Conservation (phyloP, 2,113 vertebrate species). For the Galeopterus variegatus region DNA sequence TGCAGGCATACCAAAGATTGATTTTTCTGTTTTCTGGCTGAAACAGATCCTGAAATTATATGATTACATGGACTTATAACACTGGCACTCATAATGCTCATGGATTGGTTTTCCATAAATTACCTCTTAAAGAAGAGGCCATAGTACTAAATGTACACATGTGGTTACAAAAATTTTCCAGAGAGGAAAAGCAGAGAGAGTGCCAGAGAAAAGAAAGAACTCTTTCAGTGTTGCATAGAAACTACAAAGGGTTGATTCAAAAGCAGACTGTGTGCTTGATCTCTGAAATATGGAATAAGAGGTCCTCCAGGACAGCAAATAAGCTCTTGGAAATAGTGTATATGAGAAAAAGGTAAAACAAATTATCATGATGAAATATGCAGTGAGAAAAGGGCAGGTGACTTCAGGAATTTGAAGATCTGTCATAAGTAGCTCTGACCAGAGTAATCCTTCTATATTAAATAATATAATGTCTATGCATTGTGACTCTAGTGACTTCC, state of each 20-base stretch:
- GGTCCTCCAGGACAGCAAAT: not conserved
- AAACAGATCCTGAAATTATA: constrained; percentile 70
- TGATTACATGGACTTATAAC: constrained; percentile 68
- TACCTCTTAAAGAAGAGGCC: constrained; percentile 79
- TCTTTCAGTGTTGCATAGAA: constrained; percentile 61
- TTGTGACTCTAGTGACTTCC: not conserved
- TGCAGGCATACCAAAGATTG: constrained; percentile 13
- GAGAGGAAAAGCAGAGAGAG: constrained; percentile 73
- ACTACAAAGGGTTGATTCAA: constrained; percentile 13
- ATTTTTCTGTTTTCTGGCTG: constrained; percentile 66
- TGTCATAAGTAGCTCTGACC: not conserved
- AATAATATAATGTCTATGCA: not conserved
- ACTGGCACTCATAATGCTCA: constrained; percentile 58
- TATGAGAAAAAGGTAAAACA: not conserved
- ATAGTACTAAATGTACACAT: constrained; percentile 73
- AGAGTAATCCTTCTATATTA: not conserved
- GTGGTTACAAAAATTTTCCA: constrained; percentile 81
- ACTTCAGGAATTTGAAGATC: not conserved
- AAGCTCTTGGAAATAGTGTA: not conserved
- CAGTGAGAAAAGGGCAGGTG: not conserved
- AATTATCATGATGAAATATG: not conserved
- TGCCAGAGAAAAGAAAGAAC: constrained; percentile 76
- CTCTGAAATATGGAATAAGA: not conserved
- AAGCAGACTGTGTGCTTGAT: not conserved
- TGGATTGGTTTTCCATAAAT: constrained; percentile 82